Conservation (phyloP, 2,888 invertebrate genomes). For the Sepiola atlantica region DNA sequence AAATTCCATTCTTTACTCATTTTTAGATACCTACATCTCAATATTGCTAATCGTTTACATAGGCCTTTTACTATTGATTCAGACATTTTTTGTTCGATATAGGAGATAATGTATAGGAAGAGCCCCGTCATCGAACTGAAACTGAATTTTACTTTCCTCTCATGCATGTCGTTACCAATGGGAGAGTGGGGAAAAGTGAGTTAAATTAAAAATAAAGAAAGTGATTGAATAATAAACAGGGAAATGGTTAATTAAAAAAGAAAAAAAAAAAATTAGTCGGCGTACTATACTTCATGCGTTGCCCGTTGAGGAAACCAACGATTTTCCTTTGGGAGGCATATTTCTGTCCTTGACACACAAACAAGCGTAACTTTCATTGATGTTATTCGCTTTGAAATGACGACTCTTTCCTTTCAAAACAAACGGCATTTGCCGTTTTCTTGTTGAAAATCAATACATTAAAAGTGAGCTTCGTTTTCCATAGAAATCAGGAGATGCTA, state of each 20-base stretch:
- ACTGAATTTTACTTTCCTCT: no score
- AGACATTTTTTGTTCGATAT: no score
- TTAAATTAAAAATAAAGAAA: neutral
- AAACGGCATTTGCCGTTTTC: neutral
- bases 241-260: neutral
- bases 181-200: no score
- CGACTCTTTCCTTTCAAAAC: neutral
- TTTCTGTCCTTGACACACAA: slow-evolving; percentile 23
- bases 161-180: no score
- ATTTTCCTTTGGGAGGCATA: neutral
- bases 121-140: no score
- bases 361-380: neutral
- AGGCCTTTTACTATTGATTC: no score
- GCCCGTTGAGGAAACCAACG: neutral
- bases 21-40: no score
- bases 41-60: no score
- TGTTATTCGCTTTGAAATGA: neutral
- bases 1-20: no score
- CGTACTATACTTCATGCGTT: neutral
- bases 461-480: neutral
- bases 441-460: neutral
- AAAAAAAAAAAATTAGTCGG: neutral
- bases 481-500: neutral
- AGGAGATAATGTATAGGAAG: no score
- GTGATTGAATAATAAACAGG: no score